Conservation (phyloP, 2,797 vertebrate species). For the Cirrhinus molitorella region DNA sequence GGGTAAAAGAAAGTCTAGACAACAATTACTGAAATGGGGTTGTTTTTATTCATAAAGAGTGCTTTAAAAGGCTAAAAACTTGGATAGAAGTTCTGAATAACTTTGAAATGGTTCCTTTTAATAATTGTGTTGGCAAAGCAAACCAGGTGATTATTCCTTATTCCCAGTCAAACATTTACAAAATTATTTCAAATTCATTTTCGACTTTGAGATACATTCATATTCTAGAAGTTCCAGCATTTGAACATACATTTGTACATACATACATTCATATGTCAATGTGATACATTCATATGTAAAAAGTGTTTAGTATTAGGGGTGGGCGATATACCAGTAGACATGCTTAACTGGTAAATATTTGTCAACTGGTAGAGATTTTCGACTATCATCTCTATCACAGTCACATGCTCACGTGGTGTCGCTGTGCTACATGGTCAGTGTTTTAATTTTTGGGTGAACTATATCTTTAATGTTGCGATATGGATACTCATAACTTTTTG, state of each 20-base stretch:
- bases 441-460: no score
- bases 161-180: not conserved
- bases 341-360: no score
- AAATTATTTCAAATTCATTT: not conserved
- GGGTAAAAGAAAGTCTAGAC: slow-evolving; percentile 3
- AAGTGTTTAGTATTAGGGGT: no score
- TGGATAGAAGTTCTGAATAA: not conserved
- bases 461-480: no score
- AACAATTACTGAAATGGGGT: not conserved
- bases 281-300: no score
- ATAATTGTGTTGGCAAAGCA: not conserved
- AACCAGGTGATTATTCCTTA: not conserved
- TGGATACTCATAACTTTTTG: not conserved
- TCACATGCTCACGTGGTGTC: no score
- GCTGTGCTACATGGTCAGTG: no score
- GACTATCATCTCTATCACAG: no score
- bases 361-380: no score
- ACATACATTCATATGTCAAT: not conserved
- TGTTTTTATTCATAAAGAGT: slow-evolving; percentile 2
- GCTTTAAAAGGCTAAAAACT: not conserved
- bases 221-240: not conserved
- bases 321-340: no score
- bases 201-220: not conserved
- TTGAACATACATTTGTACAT: not conserved
- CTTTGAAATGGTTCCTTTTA: not conserved